Conservation (phyloP, 2,888 invertebrate genomes). For the Heliconius ethilla region DNA sequence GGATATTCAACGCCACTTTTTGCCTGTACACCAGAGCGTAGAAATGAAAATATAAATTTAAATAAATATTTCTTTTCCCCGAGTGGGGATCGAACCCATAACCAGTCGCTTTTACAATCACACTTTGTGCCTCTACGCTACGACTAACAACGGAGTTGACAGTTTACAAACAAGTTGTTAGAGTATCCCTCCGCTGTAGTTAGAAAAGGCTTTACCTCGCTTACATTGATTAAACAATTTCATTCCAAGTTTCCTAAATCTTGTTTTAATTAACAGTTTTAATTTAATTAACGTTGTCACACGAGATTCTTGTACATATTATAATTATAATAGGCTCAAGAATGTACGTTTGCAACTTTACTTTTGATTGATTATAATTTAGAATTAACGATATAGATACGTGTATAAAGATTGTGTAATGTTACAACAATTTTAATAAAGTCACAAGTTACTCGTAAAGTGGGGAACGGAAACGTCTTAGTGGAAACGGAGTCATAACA, state of each 20-base stretch:
- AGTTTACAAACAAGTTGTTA: slow-evolving; percentile 33
- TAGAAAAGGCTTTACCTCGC: slow-evolving; percentile 31
- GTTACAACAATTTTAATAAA: too few species aligned
- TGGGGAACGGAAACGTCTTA: too few species aligned
- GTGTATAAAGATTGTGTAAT: too few species aligned
- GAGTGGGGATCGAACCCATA: too few species aligned
- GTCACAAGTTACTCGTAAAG: too few species aligned
- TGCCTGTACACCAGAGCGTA: background rate
- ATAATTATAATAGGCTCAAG: background rate
- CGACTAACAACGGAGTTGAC: slow-evolving; percentile 35
- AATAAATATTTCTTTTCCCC: too few species aligned
- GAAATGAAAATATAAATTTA: too few species aligned
- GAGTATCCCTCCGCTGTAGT: slow-evolving; percentile 34
- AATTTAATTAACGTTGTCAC: slow-evolving; percentile 20
- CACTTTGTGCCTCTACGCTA: too few species aligned
- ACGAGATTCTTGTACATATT: background rate
- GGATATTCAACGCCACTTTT: too few species aligned
- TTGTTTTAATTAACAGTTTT: slow-evolving; percentile 17
- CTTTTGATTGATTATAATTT: background rate
- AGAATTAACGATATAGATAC: background rate
- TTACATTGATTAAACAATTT: slow-evolving; percentile 35
- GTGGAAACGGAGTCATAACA: too few species aligned
- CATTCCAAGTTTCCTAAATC: slow-evolving; percentile 27
- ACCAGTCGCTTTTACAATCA: too few species aligned
- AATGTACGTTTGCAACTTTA: background rate